These are phyloP conservation scores for Drosophila recens DNA, from an alignment of 2,888 invertebrate genomes.

Conservation along the genomic window DNA sequence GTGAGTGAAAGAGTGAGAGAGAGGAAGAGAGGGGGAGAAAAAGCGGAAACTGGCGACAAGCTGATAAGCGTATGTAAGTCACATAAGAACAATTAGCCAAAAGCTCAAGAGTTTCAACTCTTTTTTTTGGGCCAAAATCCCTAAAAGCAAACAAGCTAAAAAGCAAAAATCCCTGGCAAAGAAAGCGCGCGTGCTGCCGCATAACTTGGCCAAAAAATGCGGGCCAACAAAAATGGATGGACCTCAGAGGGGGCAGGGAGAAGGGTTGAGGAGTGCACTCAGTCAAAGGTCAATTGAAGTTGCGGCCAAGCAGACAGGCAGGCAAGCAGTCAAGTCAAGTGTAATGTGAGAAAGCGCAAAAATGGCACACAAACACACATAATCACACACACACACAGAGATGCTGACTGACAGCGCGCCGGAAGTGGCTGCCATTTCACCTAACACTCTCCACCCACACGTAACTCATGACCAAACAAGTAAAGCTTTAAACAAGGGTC, in stretches of 20 bases:
- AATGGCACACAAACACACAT: slow-evolving; percentile 57
- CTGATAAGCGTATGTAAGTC: slow-evolving; percentile 76
- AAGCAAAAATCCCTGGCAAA: slow-evolving; percentile 29
- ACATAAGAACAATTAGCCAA: slow-evolving; percentile 82
- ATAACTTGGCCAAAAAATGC: slow-evolving; percentile 46
- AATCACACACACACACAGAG: slow-evolving; percentile 35
- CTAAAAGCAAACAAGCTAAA: slow-evolving; percentile 38
- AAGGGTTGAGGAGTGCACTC: slow-evolving; percentile 40
- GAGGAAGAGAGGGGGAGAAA: neutral
- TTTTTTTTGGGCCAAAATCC: slow-evolving; percentile 46
- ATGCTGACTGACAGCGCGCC: slow-evolving; percentile 68
- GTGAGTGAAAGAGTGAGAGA: neutral
- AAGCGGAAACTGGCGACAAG: slow-evolving; percentile 22
- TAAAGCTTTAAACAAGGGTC: neutral
- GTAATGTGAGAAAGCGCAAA: slow-evolving; percentile 73
- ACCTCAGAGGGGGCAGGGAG: neutral
- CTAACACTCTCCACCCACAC: slow-evolving; percentile 16
- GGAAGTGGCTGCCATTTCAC: slow-evolving; percentile 70
- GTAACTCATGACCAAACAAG: neutral
- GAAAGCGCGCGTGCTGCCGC: slow-evolving; percentile 44
- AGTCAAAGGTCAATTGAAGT: slow-evolving; percentile 81
- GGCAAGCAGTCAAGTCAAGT: slow-evolving; percentile 66
- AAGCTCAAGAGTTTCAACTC: slow-evolving; percentile 76
- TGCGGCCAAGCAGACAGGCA: slow-evolving; percentile 54
- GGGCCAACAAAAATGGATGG: neutral